A percentile compares a stretch with the other conserved stretches of the same genome.
These are phyloP conservation scores for Andrena marginata DNA, from an alignment of 2,888 invertebrate species.

Conservation along the genomic window DNA sequence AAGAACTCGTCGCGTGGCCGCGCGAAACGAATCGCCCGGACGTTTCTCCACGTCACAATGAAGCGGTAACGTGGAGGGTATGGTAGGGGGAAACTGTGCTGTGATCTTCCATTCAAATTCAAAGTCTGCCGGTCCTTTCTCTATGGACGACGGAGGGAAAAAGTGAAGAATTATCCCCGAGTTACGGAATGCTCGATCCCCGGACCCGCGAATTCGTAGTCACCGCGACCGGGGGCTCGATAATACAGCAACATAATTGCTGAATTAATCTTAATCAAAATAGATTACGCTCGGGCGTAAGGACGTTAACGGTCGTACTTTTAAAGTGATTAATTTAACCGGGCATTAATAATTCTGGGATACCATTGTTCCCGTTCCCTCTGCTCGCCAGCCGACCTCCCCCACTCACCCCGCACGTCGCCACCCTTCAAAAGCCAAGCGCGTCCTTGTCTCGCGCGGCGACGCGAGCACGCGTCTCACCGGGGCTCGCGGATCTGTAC, in stretches of 20 bases:
- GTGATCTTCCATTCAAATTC: too few relatives aligned
- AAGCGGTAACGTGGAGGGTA: not conserved
- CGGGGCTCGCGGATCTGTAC: conserved; percentile 31
- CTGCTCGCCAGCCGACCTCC: not conserved
- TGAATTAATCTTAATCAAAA: conserved; percentile 63
- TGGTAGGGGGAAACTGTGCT: not conserved
- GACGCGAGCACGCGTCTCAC: conserved; percentile 21
- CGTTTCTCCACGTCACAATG: not conserved
- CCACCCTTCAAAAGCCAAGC: not conserved
- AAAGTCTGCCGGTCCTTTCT: too few relatives aligned
- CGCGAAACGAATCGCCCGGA: conserved; percentile 10
- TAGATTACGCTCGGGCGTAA: conserved; percentile 49
- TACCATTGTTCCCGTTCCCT: conserved; percentile 43
- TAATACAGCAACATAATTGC: conserved; percentile 41
- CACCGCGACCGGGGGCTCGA: not conserved
- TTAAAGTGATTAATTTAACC: conserved; percentile 53
- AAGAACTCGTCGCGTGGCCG: conserved; percentile 32
- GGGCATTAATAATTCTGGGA: conserved; percentile 56
- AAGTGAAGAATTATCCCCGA: not conserved
- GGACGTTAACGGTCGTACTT: conserved; percentile 48
- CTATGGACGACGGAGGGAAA: too few relatives aligned
- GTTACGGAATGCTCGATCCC: not conserved
- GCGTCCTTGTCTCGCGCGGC: not conserved
- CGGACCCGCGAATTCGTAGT: conserved; percentile 4
- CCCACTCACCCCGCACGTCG: not conserved